These are phyloP conservation scores for Isurus oxyrinchus DNA, from an alignment of 2,113 vertebrate species.

Conservation along the genomic window DNA sequence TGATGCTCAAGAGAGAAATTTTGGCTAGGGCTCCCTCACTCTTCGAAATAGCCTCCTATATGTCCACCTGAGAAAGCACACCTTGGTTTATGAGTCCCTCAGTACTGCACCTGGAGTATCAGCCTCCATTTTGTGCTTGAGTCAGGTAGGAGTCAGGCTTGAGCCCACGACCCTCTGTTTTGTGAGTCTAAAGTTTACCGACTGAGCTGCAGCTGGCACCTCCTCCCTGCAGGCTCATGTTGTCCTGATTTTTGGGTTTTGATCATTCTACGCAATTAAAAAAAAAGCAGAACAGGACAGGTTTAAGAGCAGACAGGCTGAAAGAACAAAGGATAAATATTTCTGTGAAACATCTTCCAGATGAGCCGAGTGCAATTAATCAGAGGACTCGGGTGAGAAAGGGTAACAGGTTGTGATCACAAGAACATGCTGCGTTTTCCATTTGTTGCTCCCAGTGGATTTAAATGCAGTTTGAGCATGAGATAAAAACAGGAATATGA, in stretches of 20 bases:
- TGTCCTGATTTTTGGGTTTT: neutral
- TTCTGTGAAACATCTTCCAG: neutral
- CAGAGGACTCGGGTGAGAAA: neutral
- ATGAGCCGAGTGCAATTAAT: neutral
- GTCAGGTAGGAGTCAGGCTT: neutral
- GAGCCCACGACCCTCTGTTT: neutral
- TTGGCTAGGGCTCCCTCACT: neutral
- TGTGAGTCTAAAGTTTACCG: neutral
- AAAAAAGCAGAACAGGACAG: neutral
- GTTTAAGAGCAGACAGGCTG: neutral
- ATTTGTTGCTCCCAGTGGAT: neutral
- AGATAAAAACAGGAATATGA: neutral
- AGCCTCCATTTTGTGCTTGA: too few relatives aligned
- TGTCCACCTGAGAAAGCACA: neutral
- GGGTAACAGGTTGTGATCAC: neutral
- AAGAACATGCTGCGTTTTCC: neutral
- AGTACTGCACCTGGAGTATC: too few relatives aligned
- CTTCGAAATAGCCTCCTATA: neutral
- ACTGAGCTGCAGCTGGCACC: neutral
- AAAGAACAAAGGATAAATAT: neutral
- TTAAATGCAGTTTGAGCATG: neutral
- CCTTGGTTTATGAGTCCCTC: neutral
- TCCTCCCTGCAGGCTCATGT: neutral
- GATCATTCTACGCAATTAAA: neutral
- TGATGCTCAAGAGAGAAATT: neutral